Evolutionary conservation across 2,888 invertebrate genomes (phyloP).

Genomic region (Ochropacha duplaris): DNA sequence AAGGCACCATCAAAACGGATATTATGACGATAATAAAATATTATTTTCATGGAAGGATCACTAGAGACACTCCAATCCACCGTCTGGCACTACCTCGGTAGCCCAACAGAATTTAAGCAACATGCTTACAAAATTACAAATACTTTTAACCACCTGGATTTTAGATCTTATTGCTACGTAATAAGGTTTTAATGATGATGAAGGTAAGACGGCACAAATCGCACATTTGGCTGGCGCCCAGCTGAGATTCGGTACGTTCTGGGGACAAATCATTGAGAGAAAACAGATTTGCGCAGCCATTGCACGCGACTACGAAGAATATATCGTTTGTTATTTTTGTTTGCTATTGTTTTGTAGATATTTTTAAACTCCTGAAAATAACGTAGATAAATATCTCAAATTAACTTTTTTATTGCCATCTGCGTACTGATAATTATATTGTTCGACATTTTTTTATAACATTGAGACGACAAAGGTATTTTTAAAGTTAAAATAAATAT

Average conservation of each 20-base stretch:
- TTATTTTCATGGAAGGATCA: conserved; percentile 74
- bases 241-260: conserved; percentile 72
- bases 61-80: conserved; percentile 57
- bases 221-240: conserved; percentile 78
- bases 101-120: conserved; percentile 67
- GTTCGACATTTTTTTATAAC: too few species aligned
- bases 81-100: conserved; percentile 53
- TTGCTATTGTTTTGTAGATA: conserved; percentile 40
- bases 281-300: conserved; percentile 77
- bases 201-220: conserved; percentile 44
- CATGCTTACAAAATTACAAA: conserved; percentile 47
- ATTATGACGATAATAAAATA: conserved; percentile 69
- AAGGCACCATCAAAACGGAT: conserved; percentile 44
- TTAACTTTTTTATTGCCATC: not conserved
- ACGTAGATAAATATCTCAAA: too few species aligned
- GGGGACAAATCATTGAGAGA: conserved; percentile 80
- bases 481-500: too few species aligned
- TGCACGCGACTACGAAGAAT: conserved; percentile 46
- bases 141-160: conserved; percentile 14
- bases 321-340: conserved; percentile 41
- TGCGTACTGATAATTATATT: not conserved
- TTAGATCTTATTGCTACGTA: conserved; percentile 25
- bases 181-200: conserved; percentile 25
- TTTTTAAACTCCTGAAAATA: too few species aligned
- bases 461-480: too few species aligned